phyloP scores from a whole-genome alignment of 2,797 vertebrate species.

The Mormyrops attenuatus region DNA sequence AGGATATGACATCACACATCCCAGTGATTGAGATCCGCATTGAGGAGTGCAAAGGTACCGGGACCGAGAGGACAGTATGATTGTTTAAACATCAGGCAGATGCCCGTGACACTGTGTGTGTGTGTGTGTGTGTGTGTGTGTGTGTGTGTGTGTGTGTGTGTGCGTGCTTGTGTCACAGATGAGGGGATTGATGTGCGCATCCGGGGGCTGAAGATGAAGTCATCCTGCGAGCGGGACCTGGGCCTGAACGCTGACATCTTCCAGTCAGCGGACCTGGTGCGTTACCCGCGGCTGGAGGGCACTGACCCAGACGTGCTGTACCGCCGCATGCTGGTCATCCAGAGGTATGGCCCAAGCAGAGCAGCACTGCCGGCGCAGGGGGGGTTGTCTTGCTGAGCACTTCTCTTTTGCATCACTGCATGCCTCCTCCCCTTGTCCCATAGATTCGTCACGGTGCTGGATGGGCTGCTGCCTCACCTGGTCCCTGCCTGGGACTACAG shows the following conservation, averaged over 20 bases:
- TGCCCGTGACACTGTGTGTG: not conserved
- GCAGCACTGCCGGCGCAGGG: not conserved
- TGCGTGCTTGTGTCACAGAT: slow-evolving; percentile 57
- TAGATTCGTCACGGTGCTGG: slow-evolving; percentile 89
- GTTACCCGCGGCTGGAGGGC: slow-evolving; percentile 92
- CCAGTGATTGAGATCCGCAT: slow-evolving; percentile 90
- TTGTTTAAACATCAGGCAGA: not conserved
- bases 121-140: not conserved
- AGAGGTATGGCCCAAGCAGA: slow-evolving; percentile 66
- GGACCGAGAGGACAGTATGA: not conserved
- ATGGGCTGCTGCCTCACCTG: slow-evolving; percentile 83
- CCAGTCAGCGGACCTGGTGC: slow-evolving; percentile 83
- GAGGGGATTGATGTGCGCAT: slow-evolving; percentile 95
- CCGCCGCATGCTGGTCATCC: slow-evolving; percentile 80
- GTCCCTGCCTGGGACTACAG: slow-evolving; percentile 95
- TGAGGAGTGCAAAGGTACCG: slow-evolving; percentile 85
- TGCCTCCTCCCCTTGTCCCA: not conserved
- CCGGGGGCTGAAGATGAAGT: slow-evolving; percentile 92
- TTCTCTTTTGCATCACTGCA: not conserved
- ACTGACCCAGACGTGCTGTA: slow-evolving; percentile 83
- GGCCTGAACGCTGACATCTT: slow-evolving; percentile 92
- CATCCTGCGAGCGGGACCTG: slow-evolving; percentile 83
- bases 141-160: not conserved
- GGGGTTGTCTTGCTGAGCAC: not conserved
- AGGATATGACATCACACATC: slow-evolving; percentile 87